phyloP scores from a whole-genome alignment of 2,797 vertebrate species.

The Smutsia gigantea region DNA sequence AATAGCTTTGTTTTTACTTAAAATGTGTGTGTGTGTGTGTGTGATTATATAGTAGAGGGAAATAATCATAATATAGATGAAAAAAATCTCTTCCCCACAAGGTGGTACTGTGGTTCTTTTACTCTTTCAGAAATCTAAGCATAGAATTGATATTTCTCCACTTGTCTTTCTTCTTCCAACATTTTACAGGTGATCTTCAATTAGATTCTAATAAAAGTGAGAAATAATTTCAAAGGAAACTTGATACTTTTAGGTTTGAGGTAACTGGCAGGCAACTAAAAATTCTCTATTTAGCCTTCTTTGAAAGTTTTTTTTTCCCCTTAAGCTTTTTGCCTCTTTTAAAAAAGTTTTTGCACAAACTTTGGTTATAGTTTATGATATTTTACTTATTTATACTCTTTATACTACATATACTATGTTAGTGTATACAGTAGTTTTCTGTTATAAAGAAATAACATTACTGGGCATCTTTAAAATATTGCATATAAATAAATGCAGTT shows the following conservation, averaged over 20 bases:
- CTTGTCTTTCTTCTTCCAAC: conserved; percentile 76
- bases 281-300: conserved; percentile 65
- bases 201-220: conserved; percentile 79
- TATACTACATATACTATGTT: not conserved
- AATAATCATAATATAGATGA: not conserved
- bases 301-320: not conserved
- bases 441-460: conserved; percentile 52
- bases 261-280: conserved; percentile 76
- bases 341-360: conserved; percentile 48
- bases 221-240: conserved; percentile 80
- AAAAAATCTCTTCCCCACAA: conserved; percentile 83
- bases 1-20: conserved; percentile 68
- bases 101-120: conserved; percentile 88
- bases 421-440: conserved; percentile 30
- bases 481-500: conserved; percentile 19
- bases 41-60: not conserved
- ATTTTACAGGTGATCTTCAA: conserved; percentile 78
- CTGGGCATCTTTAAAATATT: conserved; percentile 54
- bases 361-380: conserved; percentile 52
- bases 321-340: conserved; percentile 43
- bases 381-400: conserved; percentile 20
- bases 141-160: conserved; percentile 12
- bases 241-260: conserved; percentile 71
- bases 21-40: conserved; percentile 44
- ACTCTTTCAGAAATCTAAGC: conserved; percentile 58